Conservation (phyloP, 2,797 vertebrate genomes). For the Myripristis murdjan region DNA sequence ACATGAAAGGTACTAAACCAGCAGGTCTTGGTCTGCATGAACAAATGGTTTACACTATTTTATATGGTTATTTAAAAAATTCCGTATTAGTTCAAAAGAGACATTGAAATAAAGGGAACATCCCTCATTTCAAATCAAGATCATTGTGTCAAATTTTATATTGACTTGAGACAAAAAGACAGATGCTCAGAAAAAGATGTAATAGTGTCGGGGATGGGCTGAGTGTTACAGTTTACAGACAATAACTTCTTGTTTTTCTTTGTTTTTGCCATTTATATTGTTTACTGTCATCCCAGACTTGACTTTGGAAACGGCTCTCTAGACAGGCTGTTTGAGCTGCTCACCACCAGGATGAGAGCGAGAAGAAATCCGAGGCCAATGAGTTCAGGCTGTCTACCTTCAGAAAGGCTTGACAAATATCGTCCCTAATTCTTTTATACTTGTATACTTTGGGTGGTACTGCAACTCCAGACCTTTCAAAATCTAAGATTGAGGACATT, state of each 20-base stretch:
- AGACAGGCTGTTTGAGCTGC: conserved; percentile 10
- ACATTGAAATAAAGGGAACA: not conserved
- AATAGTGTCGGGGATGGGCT: not conserved
- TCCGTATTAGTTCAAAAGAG: not conserved
- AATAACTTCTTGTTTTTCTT: not conserved
- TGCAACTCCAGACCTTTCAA: conserved; percentile 53
- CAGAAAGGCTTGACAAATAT: conserved; percentile 42
- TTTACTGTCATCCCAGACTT: not conserved
- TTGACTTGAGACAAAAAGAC: not conserved
- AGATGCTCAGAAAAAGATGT: not conserved
- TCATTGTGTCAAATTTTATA: not conserved
- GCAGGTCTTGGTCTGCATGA: not conserved
- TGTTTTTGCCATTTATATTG: not conserved
- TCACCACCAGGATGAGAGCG: conserved; percentile 1
- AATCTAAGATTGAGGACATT: conserved; percentile 57
- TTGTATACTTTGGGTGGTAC: conserved; percentile 64
- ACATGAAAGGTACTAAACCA: not conserved
- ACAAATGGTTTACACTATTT: not conserved
- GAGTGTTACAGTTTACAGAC: not conserved
- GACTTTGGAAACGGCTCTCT: conserved; percentile 1
- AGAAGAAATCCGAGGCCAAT: conserved; percentile 20
- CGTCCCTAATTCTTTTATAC: conserved; percentile 35
- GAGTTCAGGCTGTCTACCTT: conserved; percentile 28
- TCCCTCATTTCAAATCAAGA: too few species aligned
- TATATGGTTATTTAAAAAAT: not conserved